Base-by-base conservation (phyloP, 2,797 vertebrate species). In the Artibeus lituratus region DNA sequence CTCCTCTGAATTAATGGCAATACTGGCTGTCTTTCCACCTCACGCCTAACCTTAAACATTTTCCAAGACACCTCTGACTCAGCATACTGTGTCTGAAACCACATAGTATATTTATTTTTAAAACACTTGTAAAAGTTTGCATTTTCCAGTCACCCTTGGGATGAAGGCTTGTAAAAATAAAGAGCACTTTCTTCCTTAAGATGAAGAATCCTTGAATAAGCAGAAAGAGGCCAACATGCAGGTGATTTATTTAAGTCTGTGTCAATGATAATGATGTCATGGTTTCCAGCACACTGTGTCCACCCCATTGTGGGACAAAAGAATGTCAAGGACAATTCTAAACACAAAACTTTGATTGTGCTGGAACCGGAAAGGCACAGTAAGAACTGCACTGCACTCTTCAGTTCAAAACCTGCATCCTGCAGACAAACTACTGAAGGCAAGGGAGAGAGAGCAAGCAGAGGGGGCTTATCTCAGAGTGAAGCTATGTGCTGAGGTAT, bases 401-500 rank as follows among this genome's bases (percentile, higher is more conserved):
- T 98, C 98, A 98, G 98, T 98, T 98, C 98, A 98, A 99, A 98
- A 99, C 98, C 98, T 98, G 98, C 98, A 99, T 99, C 99, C 98
- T 99, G 98, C 98, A 98, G 98, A 99, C 99, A 99, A 98, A 98
- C 98, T 98, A 98, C 98, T 98, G 98, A 99, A 99, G 98, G 98
- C 98, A 98, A 98, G 97, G 95, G 97, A 98, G 98, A 98, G 98
- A 98, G 97, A 98, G 98, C 98, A 98, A 98, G 98, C 98, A 99
- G 98, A 98, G 96, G 97, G 95, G 98, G 98, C 99, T 99, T 99
- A 99, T 99, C 99, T 99, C 99, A 99, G 99, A 98, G 98, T 98
- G 98, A 98, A 99, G 99, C 99, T 99, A 99, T 99, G 99, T 99
- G 99, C 99, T 99, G 99, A 99, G 99, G 99, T 99, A 99, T 99